Conservation (phyloP, 2,113 vertebrate genomes). For the Gorsachius goisagi region DNA sequence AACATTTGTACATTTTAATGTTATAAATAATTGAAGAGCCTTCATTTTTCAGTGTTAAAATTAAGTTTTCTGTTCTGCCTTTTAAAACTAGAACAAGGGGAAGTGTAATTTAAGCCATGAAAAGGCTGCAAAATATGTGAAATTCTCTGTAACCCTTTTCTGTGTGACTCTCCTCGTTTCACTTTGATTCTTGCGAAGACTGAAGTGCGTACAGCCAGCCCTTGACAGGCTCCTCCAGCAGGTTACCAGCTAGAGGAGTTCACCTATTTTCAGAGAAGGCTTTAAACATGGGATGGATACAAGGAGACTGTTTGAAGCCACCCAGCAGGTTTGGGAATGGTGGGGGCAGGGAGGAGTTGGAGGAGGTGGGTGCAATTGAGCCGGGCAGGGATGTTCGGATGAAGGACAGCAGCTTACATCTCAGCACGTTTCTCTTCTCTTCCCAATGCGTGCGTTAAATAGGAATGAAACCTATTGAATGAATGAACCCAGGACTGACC, state of each 20-base stretch:
- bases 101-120: slow-evolving; percentile 70
- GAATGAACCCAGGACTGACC: neutral
- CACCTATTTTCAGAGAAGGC: slow-evolving; percentile 54
- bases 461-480: neutral
- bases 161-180: slow-evolving; percentile 36
- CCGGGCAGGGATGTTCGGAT: neutral
- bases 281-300: slow-evolving; percentile 42
- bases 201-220: slow-evolving; percentile 41
- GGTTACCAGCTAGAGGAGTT: slow-evolving; percentile 64
- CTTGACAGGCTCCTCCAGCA: slow-evolving; percentile 58
- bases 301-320: slow-evolving; percentile 67
- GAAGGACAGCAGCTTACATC: slow-evolving; percentile 1
- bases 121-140: slow-evolving; percentile 62
- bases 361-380: slow-evolving; percentile 4
- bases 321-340: slow-evolving; percentile 30
- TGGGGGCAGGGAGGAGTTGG: slow-evolving; percentile 32
- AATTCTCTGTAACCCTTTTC: slow-evolving; percentile 63
- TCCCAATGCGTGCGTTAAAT: neutral
- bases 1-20: slow-evolving; percentile 77
- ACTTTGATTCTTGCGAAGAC: slow-evolving; percentile 65
- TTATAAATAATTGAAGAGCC: slow-evolving; percentile 74
- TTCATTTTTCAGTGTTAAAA: slow-evolving; percentile 70
- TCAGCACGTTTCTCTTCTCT: neutral
- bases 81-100: slow-evolving; percentile 70
- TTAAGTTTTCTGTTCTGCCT: slow-evolving; percentile 74